A percentile compares a stretch with the other conserved stretches of the same genome.
phyloP scores from a whole-genome alignment of 2,113 vertebrate species.

The Ctenodactylus gundi region DNA sequence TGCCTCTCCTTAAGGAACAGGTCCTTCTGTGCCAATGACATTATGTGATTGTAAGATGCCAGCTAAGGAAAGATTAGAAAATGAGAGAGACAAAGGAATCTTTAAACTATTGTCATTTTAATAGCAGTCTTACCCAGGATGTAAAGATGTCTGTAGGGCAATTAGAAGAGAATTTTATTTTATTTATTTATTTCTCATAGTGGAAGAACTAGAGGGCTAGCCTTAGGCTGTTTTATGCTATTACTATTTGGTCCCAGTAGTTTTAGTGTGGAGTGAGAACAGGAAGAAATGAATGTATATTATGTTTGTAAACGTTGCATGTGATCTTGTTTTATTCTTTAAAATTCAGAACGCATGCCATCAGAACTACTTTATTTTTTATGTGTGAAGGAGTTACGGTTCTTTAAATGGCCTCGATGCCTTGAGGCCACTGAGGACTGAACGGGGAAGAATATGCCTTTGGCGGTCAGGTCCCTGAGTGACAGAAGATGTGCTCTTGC shows the following conservation, averaged over 20 bases:
- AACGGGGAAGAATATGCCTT: not conserved
- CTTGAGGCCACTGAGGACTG: conserved; percentile 4
- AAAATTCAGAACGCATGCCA: conserved; percentile 37
- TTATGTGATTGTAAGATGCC: conserved; percentile 46
- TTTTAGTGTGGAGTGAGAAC: conserved; percentile 41
- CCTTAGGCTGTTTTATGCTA: conserved; percentile 53
- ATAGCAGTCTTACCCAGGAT: conserved; percentile 32
- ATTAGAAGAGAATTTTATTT: conserved; percentile 58
- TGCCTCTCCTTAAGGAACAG: conserved; percentile 31
- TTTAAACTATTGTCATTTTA: conserved; percentile 59
- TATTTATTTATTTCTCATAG: conserved; percentile 60
- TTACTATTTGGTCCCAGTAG: conserved; percentile 44
- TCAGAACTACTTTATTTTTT: not conserved
- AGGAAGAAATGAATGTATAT: conserved; percentile 32
- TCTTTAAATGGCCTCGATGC: conserved; percentile 34
- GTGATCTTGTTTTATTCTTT: conserved; percentile 44
- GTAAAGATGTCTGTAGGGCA: conserved; percentile 58
- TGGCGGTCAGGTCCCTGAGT: not conserved
- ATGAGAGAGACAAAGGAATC: conserved; percentile 59
- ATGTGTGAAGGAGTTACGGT: not conserved
- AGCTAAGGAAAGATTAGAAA: conserved; percentile 53
- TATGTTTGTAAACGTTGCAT: conserved; percentile 53
- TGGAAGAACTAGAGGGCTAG: conserved; percentile 48
- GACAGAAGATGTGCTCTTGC: not conserved
- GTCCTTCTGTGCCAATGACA: conserved; percentile 32